Base-by-base conservation (phyloP, 2,888 invertebrate species). In the Neria commutata region DNA sequence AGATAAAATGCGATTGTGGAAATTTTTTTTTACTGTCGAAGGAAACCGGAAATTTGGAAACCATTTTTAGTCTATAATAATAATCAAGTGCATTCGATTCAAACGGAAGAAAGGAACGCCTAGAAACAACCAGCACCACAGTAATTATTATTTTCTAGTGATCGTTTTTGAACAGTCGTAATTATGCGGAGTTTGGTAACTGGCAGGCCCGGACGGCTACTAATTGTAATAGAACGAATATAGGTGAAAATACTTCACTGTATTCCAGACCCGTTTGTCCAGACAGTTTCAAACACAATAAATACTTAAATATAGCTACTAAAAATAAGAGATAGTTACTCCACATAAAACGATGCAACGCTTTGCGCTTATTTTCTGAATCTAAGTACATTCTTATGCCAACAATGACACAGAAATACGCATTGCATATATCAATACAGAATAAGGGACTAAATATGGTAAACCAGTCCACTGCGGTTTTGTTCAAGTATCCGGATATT, bases 351-450 rank as follows among this genome's bases (percentile, higher is more conserved):
- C 94, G 85, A 61, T 93, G 84, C 47, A 92, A 83, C n/a, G 92
- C 92, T 54, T 88, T 87, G 79, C 91, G 91, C 58, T 91, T 87
- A 62, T 82, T 81, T 68, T 89, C 87, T 67, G 86, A 89, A 72
- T 92, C 92, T 74, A 93, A 85, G 74, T 91, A 90, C 89, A 94
- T 92, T 72, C 98, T 87, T 71, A 98, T 94, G 76, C 95, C 94
- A 58, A 98, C 92, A 72, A 98, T 98, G 53, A 94, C 89, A 76
- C 95, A 94, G 81, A 98, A 98, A 81, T 98, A 98, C 25, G 92
- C 90, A 83, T 95, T 95, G 67, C 96, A 86, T 25, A 92, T 94
- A 84, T 97, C 95, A 68, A 93, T 92, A 37, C 93, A 88, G 83
- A 96, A 98, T 33, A 98, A 83, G 0, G 98, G 97, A 17, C 91